Evolutionary conservation across 1,140 invertebrate species (phyloP), one percentile per base, ranked within the genome.

Genomic region (Ridgeia piscesae): DNA sequence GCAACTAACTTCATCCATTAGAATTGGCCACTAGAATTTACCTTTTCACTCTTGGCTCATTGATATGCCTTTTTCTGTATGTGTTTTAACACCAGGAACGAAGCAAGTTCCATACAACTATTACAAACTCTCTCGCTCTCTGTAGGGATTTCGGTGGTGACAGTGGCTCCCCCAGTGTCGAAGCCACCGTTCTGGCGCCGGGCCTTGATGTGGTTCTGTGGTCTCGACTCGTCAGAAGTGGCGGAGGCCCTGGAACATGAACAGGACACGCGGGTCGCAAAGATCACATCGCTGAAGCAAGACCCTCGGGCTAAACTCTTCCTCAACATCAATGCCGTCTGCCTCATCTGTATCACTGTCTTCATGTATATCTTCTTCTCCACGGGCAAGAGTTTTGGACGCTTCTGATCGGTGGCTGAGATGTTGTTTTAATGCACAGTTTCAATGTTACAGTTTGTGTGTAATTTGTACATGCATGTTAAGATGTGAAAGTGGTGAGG

Each of bases 331-430:
- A 88, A 88, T 89, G 50, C 89, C 88, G 50, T 48, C 50, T 34
- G 92, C 11, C 91, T 93, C 1, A n/a, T 93, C 50, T 33, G 35
- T 14, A 42, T 93, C 35, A 88, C 35, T 88, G 35, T 93, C 8
- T 93, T 93, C 35, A 77, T 93, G 48, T 93, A 91, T 91, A 48
- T 91, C 34, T 91, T 93, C 88, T 93, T 93, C 77, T 91, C 89
- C 31, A 91, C 91, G 6, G 92, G 91, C 4, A 77, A 77, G 58
- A 93, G 92, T 48, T 92, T 93, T 88, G 91, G 92, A n/a, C 92
- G 91, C 33, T 88, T 93, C 17, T 77, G 27, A 77, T 77, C 27
- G 17, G 17, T 77, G 11, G 58, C 11, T 42, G 42, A 42, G 42
- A 42, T 42, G 42, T 42, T 42, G 42, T 42, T 42, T 42, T 42